These are phyloP conservation scores for Apeltes quadracus DNA, from an alignment of 2,113 vertebrate species.

Conservation along the genomic window DNA sequence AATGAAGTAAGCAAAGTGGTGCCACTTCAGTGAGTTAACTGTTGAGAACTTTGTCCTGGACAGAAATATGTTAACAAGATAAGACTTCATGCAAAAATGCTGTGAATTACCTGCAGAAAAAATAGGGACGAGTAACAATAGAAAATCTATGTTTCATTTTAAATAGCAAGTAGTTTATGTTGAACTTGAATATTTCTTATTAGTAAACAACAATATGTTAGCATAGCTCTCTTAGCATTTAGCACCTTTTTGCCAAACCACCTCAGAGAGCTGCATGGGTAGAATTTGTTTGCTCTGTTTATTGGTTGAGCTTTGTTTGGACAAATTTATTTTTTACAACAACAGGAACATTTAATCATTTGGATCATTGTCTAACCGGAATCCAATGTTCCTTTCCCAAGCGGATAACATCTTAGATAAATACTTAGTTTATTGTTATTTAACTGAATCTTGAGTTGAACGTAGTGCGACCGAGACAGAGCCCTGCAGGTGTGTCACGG, in stretches of 20 bases:
- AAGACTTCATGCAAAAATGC: too few relatives aligned
- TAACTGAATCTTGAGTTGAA: neutral
- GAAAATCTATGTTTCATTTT: neutral
- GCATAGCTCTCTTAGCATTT: neutral
- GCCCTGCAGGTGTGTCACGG: neutral
- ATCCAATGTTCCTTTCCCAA: conserved; percentile 31
- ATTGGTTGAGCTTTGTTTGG: too few relatives aligned
- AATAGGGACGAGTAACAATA: neutral
- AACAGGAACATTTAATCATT: conserved; percentile 8
- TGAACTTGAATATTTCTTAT: neutral
- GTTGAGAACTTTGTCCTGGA: neutral
- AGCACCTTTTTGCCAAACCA: neutral
- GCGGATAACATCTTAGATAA: conserved; percentile 25
- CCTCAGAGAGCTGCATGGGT: neutral
- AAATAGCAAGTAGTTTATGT: neutral
- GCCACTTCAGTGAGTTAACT: neutral
- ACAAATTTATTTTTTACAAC: neutral
- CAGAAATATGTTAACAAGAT: neutral
- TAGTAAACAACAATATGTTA: neutral
- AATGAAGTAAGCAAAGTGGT: neutral
- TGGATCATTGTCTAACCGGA: neutral
- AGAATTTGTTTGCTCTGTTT: too few relatives aligned
- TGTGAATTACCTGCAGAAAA: neutral
- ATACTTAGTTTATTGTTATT: neutral
- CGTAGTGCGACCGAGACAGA: neutral